Conservation (phyloP, 2,888 invertebrate genomes). For the Tetranychus truncatus region DNA sequence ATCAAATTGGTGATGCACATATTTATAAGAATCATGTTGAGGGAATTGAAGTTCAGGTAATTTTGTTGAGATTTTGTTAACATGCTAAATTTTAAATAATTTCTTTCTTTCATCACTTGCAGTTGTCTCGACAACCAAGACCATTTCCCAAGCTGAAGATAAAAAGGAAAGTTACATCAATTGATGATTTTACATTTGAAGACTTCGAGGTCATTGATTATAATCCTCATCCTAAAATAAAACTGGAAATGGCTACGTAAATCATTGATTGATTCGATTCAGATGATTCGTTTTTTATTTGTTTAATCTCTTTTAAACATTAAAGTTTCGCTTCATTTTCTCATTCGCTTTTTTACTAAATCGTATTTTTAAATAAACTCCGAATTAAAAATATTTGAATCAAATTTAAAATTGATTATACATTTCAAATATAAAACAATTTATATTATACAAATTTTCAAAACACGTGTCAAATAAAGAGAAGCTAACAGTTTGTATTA, state of each 20-base stretch:
- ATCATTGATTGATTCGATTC: too few relatives aligned
- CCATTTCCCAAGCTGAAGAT: conserved; percentile 65
- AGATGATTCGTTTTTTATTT: neutral
- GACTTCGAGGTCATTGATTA: conserved; percentile 71
- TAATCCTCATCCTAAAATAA: conserved; percentile 67
- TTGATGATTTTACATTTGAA: conserved; percentile 64
- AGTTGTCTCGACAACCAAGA: conserved; percentile 51
- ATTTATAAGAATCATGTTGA: conserved; percentile 77
- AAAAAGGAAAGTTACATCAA: conserved; percentile 46
- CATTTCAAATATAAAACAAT: too few relatives aligned
- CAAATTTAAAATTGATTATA: too few relatives aligned
- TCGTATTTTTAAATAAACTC: too few relatives aligned
- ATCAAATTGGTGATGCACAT: conserved; percentile 72
- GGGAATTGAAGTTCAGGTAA: conserved; percentile 54
- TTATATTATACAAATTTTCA: too few relatives aligned
- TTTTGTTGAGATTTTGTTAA: conserved; percentile 5
- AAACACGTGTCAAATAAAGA: too few relatives aligned
- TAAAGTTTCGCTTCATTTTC: too few relatives aligned
- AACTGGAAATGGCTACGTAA: conserved; percentile 77
- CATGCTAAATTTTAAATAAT: neutral
- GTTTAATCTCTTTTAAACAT: too few relatives aligned
- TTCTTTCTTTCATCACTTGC: conserved; percentile 19
- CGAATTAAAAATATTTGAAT: too few relatives aligned
- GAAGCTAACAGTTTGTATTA: too few relatives aligned
- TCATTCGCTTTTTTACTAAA: too few relatives aligned